Evolutionary conservation across 2,797 vertebrate genomes (phyloP), one percentile per base, ranked within the genome.

Genomic region (Chaunax sp.): DNA sequence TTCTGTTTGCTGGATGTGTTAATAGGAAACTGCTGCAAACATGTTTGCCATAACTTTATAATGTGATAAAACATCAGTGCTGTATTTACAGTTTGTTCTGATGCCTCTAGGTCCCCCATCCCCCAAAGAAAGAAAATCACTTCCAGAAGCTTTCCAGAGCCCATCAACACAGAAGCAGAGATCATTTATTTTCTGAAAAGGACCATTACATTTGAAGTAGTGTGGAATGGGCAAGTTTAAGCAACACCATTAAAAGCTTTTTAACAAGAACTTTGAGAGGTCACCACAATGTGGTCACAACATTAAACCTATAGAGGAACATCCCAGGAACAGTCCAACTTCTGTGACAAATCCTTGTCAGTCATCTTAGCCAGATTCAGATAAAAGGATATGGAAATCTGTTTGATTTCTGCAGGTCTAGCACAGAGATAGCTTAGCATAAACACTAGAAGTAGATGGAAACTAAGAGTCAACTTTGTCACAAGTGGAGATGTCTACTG

Each of bases 161-260:
- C 3, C 4, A 0, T n/a, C 8, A 13, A 40, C 14, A 40, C 14
- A 6, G 13, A 3, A 38, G 14, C 20, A 12, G 58, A 22, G 35
- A 44, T 45, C 0, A 35, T 41, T 38, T 18, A 14, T 47, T 49
- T 55, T 25, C 14, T 20, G 37, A 38, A 25, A 64, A 15, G 16
- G 26, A 40, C 3, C 3, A 37, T 37, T 11, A 11, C 9, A 37
- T 37, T 14, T 26, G 30, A 66, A 53, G 25, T 46, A 26, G 40
- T 45, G 59, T 44, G 64, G 73, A 78, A 81, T 68, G 63, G 62
- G 65, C 38, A 58, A 72, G 33, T 69, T 58, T 65, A 46, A 13
- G 18, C 33, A 23, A 57, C 13, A 26, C 22, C 38, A 16, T 33
- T 9, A 12, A 11, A 28, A 77, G 57, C 69, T 47, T 65, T 35